Evolutionary conservation across 2,113 vertebrate genomes (phyloP), one percentile per base, ranked within the genome.

Genomic region (Cheilinus undulatus): DNA sequence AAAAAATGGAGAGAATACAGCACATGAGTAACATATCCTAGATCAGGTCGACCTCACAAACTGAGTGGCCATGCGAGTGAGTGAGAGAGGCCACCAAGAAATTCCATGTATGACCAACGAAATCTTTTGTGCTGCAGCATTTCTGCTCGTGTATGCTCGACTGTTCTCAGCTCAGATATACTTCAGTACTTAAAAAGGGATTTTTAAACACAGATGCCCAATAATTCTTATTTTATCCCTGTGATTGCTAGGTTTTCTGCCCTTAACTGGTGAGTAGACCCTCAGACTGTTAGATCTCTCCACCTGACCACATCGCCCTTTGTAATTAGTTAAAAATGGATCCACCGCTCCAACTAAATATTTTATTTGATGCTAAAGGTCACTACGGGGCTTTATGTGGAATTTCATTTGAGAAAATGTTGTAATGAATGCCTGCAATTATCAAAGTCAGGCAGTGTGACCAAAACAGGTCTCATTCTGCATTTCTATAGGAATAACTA

Each of bases 291-390:
- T 48, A 56, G 19, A 49, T 73, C 24, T 51, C 46, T 10, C 58
- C 50, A 28, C 36, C 60, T 74, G 65, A 77, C 62, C 60, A 34
- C 38, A 49, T 7, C 54, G 49, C 13, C 58, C 72, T 80, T 52
- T 78, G 38, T 91, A 86, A 89, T 90, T 88, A 86, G 58, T 48
- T 59, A 65, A 63, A 71, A 73, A 49, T 70, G 59, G 49, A 77
- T 72, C 69, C 71, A 69, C 23, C 1, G 9, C 72, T 71, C 14
- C 19, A 43, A 56, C 38, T 72, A 65, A 86, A 82, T 84, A 72
- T 87, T 87, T 87, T 40, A 87, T 87, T 61, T 60, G 54, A 34
- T 40, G 50, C 30, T 57, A 63, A 88, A 90, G 86, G 87, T 91
- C 69, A 61, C 6, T 1, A 27, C 14, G 0, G 51, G 69, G 36